These are phyloP conservation scores for Gymnoscopelus microlampas DNA, from an alignment of 2,797 vertebrate species.

Conservation along the genomic window DNA sequence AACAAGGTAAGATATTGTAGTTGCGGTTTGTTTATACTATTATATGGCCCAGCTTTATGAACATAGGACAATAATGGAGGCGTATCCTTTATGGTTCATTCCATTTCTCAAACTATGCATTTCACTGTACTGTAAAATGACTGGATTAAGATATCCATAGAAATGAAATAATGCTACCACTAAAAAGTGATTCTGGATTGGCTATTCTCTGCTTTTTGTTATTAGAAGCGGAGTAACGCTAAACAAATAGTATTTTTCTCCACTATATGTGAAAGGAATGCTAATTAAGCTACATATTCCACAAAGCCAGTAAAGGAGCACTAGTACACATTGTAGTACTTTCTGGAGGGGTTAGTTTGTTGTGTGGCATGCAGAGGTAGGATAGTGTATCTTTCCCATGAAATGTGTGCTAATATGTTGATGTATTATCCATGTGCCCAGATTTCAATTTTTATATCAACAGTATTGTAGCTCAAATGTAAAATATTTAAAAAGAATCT, in stretches of 20 bases:
- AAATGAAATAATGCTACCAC: constrained; percentile 29
- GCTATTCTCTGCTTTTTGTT: not conserved
- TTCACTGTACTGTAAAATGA: constrained; percentile 30
- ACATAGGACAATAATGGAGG: not conserved
- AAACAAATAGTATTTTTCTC: not conserved
- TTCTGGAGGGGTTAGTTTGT: constrained; percentile 35
- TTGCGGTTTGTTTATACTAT: too few relatives aligned
- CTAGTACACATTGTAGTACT: not conserved
- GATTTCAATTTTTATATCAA: constrained; percentile 7
- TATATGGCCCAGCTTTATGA: too few relatives aligned
- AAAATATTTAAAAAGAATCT: constrained; percentile 2
- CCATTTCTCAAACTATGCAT: constrained; percentile 18
- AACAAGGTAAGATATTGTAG: too few relatives aligned
- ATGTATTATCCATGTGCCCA: constrained; percentile 24
- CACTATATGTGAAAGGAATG: too few relatives aligned
- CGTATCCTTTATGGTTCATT: not conserved
- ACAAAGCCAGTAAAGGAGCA: constrained; percentile 20
- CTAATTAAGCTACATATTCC: not conserved
- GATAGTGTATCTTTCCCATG: constrained; percentile 33
- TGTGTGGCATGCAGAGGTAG: constrained; percentile 48
- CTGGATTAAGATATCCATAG: constrained; percentile 14
- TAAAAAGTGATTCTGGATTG: constrained; percentile 1
- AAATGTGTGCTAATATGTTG: constrained; percentile 26
- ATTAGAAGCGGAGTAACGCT: constrained; percentile 8
- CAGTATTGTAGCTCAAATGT: constrained; percentile 39